Conservation (phyloP, 2,797 vertebrate species). For the Luscinia luscinia region DNA sequence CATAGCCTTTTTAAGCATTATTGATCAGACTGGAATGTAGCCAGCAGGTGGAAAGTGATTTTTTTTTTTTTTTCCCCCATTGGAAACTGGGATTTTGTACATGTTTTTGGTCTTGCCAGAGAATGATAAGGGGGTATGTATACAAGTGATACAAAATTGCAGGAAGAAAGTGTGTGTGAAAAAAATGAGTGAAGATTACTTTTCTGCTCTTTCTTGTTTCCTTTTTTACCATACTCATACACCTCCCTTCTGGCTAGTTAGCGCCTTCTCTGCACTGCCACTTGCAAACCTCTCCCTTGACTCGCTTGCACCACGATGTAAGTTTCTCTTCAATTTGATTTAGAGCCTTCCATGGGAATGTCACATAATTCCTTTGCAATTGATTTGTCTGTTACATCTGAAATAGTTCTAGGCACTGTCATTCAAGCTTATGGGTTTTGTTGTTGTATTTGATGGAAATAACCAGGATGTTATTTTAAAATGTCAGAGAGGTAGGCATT, state of each 20-base stretch:
- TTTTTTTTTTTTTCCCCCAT: not conserved
- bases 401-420: not conserved
- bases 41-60: not conserved
- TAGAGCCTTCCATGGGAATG: not conserved
- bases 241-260: not conserved
- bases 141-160: not conserved
- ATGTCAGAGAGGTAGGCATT: not conserved
- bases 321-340: not conserved
- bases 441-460: not conserved
- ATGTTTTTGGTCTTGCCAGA: not conserved
- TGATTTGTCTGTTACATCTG: not conserved
- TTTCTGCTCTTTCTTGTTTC: not conserved
- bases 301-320: accelerated
- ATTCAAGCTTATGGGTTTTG: not conserved
- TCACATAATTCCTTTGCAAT: not conserved
- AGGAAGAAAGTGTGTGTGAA: not conserved
- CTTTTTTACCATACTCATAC: not conserved
- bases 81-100: not conserved
- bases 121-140: accelerated
- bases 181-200: not conserved
- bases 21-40: not conserved
- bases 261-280: not conserved
- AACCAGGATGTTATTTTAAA: not conserved
- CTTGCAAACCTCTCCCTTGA: not conserved
- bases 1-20: not conserved